Conservation (phyloP, 2,113 vertebrate species). For the Chunga burmeisteri region DNA sequence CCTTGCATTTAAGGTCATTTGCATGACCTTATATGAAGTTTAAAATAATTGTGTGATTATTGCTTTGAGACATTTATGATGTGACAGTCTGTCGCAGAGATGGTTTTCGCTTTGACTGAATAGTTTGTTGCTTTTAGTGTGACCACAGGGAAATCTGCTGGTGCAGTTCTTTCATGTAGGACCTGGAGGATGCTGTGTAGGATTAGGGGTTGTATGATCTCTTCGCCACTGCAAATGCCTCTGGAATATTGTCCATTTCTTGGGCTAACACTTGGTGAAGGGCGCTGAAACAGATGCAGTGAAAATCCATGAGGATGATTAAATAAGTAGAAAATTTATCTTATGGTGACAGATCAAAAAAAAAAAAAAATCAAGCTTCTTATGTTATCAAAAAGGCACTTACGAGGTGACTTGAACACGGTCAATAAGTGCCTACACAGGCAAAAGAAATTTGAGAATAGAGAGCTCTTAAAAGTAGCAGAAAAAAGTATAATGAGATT, state of each 20-base stretch:
- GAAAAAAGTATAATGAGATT: not conserved
- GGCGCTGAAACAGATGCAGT: not conserved
- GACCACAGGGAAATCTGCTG: not conserved
- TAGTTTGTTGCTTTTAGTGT: not conserved
- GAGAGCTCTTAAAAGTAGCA: conserved; percentile 10
- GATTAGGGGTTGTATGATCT: not conserved
- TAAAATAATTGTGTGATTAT: not conserved
- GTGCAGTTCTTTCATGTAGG: not conserved
- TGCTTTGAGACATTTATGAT: not conserved
- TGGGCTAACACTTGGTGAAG: not conserved
- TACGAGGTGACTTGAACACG: not conserved
- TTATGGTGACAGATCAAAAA: not conserved
- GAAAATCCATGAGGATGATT: not conserved
- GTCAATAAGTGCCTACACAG: not conserved
- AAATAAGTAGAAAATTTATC: not conserved
- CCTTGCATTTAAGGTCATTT: not conserved
- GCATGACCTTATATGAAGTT: not conserved
- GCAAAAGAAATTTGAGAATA: not conserved
- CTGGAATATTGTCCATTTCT: not conserved
- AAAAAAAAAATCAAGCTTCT: not conserved
- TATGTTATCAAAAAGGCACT: conserved; percentile 5
- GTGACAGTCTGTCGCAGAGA: not conserved
- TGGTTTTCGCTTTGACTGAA: not conserved
- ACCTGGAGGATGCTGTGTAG: not conserved
- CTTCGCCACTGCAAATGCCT: not conserved